A percentile compares a stretch with the other conserved stretches of the same genome.
phyloP scores from a whole-genome alignment of 1,140 invertebrate genomes.

The Drosophila equinoxialis region DNA sequence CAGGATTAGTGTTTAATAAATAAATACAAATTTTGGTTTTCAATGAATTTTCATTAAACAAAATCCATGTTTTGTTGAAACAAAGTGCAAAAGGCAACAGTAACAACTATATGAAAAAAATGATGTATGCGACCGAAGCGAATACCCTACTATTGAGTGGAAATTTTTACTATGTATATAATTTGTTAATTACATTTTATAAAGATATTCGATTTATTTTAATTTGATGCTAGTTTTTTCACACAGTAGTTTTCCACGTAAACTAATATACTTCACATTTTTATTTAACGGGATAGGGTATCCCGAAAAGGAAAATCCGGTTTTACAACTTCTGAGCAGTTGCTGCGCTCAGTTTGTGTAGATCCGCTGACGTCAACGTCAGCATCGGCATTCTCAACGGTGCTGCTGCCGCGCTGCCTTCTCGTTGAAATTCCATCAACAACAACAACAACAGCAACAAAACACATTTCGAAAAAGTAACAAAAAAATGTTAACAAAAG shows the following conservation, averaged over 20 bases:
- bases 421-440: slow-evolving; percentile 32
- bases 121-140: too few relatives aligned
- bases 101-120: slow-evolving; percentile 33
- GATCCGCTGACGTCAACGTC: slow-evolving; percentile 18
- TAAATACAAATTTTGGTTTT: slow-evolving; percentile 11
- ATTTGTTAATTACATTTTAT: too few relatives aligned
- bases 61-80: slow-evolving; percentile 37
- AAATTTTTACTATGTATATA: too few relatives aligned
- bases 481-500: slow-evolving; percentile 30
- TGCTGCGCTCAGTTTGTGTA: slow-evolving; percentile 11
- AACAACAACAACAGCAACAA: neutral
- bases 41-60: slow-evolving; percentile 21
- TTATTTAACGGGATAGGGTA: slow-evolving; percentile 1
- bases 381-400: slow-evolving; percentile 20
- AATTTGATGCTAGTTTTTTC: too few relatives aligned
- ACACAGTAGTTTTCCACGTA: too few relatives aligned
- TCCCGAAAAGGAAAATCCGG: slow-evolving; percentile 79
- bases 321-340: slow-evolving; percentile 72
- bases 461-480: slow-evolving; percentile 14
- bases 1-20: slow-evolving; percentile 8
- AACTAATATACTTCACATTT: too few relatives aligned
- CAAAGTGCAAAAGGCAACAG: slow-evolving; percentile 77
- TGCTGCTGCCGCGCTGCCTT: slow-evolving; percentile 25
- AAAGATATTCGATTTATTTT: too few relatives aligned
- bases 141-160: too few relatives aligned